These are phyloP conservation scores for Odocoileus hemionus DNA, from an alignment of 2,113 vertebrate genomes.

Conservation along the genomic window DNA sequence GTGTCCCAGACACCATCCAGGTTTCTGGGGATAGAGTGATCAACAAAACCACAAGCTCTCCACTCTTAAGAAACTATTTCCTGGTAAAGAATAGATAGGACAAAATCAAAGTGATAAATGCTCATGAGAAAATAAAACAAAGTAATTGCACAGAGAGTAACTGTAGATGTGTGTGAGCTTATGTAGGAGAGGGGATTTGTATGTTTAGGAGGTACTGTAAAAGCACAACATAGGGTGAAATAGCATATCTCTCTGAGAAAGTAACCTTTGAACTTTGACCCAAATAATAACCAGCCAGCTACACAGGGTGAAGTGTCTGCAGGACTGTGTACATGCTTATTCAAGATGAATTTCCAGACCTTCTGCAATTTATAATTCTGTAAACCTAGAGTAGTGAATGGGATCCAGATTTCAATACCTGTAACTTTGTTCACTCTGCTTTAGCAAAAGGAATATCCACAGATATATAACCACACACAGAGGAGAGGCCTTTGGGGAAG, in stretches of 20 bases:
- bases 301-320: neutral
- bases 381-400: neutral
- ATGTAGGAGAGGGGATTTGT: rapidly evolving
- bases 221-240: neutral
- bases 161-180: neutral
- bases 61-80: neutral
- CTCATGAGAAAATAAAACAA: neutral
- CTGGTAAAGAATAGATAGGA: neutral
- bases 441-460: neutral
- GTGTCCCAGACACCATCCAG: neutral
- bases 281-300: neutral
- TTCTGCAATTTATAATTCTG: neutral
- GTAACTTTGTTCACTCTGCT: neutral
- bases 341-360: neutral
- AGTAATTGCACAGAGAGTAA: neutral
- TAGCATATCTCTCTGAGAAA: neutral
- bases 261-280: neutral
- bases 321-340: neutral
- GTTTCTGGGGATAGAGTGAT: rapidly evolving
- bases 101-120: neutral
- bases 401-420: neutral
- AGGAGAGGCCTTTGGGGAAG: neutral
- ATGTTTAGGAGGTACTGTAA: neutral
- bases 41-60: neutral
- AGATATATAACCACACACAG: neutral